Conservation (phyloP, 2,113 vertebrate genomes). For the Camelus dromedarius region DNA sequence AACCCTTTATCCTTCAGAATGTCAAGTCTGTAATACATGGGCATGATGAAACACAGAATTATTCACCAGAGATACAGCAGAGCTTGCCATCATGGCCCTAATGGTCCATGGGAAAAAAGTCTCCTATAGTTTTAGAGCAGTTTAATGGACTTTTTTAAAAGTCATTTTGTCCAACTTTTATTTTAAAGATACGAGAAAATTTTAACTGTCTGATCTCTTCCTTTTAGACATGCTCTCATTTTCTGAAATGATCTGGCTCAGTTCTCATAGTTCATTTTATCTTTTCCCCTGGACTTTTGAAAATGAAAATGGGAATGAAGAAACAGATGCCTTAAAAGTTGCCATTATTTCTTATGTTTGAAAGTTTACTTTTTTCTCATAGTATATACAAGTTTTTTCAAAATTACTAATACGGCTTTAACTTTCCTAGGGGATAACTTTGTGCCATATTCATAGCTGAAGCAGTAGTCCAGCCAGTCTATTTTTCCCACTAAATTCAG, state of each 20-base stretch:
- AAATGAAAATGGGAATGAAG: slow-evolving; percentile 30
- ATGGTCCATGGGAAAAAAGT: background rate
- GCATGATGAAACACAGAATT: background rate
- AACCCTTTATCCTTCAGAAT: slow-evolving; percentile 4
- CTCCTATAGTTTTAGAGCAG: background rate
- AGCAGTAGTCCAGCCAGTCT: background rate
- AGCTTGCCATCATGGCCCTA: background rate
- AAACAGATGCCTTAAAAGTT: background rate
- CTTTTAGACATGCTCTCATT: background rate
- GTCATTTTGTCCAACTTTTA: background rate
- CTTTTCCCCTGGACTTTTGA: background rate
- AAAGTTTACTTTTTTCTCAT: background rate
- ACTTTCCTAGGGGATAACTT: background rate
- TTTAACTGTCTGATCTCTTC: background rate
- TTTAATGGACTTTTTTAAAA: background rate
- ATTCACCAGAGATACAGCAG: background rate
- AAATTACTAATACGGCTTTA: background rate
- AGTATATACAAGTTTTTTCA: background rate
- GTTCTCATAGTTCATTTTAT: background rate
- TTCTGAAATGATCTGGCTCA: background rate
- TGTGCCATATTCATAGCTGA: background rate
- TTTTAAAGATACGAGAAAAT: background rate
- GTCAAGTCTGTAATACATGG: background rate
- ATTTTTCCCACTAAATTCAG: background rate
- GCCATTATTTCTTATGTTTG: background rate